A percentile compares a stretch with the other conserved stretches of the same genome.
Evolutionary conservation across 2,797 vertebrate species (phyloP).

Genomic region (Antrozous pallidus): DNA sequence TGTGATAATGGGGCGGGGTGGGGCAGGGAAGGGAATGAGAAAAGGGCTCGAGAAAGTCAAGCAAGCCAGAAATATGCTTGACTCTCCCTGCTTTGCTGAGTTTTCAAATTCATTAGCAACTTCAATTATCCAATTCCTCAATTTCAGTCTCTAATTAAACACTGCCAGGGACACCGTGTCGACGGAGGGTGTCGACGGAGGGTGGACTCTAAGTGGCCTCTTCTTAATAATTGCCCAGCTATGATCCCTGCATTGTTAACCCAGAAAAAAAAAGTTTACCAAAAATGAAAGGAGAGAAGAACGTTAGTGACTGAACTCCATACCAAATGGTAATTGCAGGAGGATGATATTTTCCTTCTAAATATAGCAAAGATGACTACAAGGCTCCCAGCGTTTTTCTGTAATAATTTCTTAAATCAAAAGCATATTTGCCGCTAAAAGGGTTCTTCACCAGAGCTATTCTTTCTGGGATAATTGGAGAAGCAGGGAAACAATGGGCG

Average conservation of each 20-base stretch:
- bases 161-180: slow-evolving; percentile 76
- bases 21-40: slow-evolving; percentile 1
- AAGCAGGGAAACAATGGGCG: slow-evolving; percentile 27
- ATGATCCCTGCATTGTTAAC: slow-evolving; percentile 73
- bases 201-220: slow-evolving; percentile 78
- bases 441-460: slow-evolving; percentile 24
- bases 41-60: not conserved
- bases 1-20: not conserved
- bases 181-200: slow-evolving; percentile 78
- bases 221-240: slow-evolving; percentile 79
- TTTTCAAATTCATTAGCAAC: slow-evolving; percentile 82
- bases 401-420: slow-evolving; percentile 69
- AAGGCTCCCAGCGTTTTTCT: slow-evolving; percentile 62
- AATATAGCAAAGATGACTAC: slow-evolving; percentile 49
- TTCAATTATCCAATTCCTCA: slow-evolving; percentile 82
- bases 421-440: slow-evolving; percentile 55
- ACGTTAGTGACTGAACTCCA: slow-evolving; percentile 56
- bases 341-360: slow-evolving; percentile 44
- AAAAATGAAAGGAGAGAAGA: slow-evolving; percentile 46
- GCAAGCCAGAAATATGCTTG: slow-evolving; percentile 45
- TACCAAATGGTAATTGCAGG: slow-evolving; percentile 59
- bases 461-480: slow-evolving; percentile 67
- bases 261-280: not conserved
- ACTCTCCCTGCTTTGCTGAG: slow-evolving; percentile 71
- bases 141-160: slow-evolving; percentile 86